Evolutionary conservation across 2,888 invertebrate genomes (phyloP).

Genomic region (Cephonodes hylas): DNA sequence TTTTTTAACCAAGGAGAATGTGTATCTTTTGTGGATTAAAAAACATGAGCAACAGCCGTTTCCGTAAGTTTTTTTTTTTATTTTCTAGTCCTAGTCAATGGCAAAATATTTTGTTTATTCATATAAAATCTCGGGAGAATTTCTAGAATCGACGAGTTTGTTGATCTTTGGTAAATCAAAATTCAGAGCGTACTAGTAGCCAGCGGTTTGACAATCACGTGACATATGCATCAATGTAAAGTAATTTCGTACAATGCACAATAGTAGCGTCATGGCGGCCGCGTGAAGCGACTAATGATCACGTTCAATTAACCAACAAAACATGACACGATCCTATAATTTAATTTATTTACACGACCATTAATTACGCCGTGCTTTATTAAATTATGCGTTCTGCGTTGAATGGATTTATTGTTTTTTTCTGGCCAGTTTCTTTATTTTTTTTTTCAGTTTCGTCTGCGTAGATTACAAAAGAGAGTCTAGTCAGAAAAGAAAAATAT

Average conservation of each 20-base stretch:
- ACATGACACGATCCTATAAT: slow-evolving; percentile 34
- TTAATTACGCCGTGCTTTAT: slow-evolving; percentile 24
- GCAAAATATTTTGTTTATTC: too few relatives aligned
- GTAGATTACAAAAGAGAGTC: neutral
- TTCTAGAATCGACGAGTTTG: neutral
- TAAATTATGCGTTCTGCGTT: slow-evolving; percentile 23
- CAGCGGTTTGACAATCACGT: neutral
- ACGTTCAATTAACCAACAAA: slow-evolving; percentile 30
- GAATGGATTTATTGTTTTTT: neutral
- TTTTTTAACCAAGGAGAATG: too few relatives aligned
- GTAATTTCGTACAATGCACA: slow-evolving; percentile 6
- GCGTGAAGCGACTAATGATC: slow-evolving; percentile 32
- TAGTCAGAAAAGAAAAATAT: too few relatives aligned
- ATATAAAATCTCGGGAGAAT: too few relatives aligned
- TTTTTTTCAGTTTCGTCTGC: too few relatives aligned
- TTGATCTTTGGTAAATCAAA: neutral
- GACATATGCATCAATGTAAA: slow-evolving; percentile 5
- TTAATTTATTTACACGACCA: slow-evolving; percentile 27
- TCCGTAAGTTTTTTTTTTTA: too few relatives aligned
- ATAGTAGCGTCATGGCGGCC: slow-evolving; percentile 18
- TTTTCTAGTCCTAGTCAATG: too few relatives aligned
- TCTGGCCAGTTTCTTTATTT: neutral
- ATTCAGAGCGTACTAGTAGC: neutral
- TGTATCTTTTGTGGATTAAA: too few relatives aligned
- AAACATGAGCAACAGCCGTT: too few relatives aligned